phyloP scores from a whole-genome alignment of 1,140 invertebrate species.

The Plectus sambesii region DNA sequence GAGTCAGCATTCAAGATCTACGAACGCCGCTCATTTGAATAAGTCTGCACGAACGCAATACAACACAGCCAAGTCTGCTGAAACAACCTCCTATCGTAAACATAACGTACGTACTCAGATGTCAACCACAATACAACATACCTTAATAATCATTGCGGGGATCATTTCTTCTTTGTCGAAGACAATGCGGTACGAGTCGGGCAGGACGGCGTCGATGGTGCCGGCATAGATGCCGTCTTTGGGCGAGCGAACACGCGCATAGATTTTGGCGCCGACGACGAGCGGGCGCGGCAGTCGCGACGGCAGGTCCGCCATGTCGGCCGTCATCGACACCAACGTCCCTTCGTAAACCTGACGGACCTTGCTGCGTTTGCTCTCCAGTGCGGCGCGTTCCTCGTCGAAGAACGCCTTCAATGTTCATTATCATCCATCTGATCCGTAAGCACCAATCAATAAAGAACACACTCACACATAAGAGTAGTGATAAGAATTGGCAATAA shows the following conservation, averaged over 20 bases:
- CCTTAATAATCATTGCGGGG: conserved; percentile 81
- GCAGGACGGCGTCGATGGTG: conserved; percentile 88
- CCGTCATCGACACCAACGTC: conserved; percentile 54
- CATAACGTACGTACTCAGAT: background rate
- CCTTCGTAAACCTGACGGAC: conserved; percentile 86
- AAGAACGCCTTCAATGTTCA: conserved; percentile 94
- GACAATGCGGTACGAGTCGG: conserved; percentile 90
- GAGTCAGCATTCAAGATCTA: conserved; percentile 11
- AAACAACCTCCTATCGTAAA: conserved; percentile 6
- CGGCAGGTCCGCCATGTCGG: conserved; percentile 75
- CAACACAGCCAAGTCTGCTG: too few species aligned
- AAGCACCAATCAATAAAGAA: conserved; percentile 51
- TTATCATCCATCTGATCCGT: too few species aligned
- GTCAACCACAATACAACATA: conserved; percentile 77
- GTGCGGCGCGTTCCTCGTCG: conserved; percentile 74
- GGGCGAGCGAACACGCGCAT: conserved; percentile 63
- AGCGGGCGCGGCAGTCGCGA: conserved; percentile 87
- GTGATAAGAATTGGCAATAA: too few species aligned
- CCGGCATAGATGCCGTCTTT: conserved; percentile 95
- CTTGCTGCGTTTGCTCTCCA: conserved; percentile 77
- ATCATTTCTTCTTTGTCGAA: conserved; percentile 85
- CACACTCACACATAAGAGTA: too few species aligned
- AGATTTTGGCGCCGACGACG: conserved; percentile 88
- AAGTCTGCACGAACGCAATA: too few species aligned
- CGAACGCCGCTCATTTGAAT: too few species aligned